These are phyloP conservation scores for Poecilia gillii DNA, from an alignment of 2,797 vertebrate species.

Conservation along the genomic window DNA sequence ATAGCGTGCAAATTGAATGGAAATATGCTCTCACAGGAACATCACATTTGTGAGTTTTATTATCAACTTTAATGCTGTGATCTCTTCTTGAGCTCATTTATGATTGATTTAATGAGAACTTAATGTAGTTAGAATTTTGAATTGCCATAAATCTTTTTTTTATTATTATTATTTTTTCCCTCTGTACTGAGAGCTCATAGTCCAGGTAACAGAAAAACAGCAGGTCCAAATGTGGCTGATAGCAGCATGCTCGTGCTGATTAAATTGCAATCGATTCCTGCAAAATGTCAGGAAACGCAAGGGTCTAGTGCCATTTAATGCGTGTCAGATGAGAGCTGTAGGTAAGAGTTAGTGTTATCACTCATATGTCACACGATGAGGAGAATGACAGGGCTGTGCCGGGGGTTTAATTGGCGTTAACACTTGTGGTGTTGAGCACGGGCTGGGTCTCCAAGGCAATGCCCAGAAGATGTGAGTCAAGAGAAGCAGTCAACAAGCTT, in stretches of 20 bases:
- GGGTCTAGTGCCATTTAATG: conserved; percentile 79
- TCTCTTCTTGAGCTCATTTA: conserved; percentile 38
- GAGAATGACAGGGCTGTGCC: conserved; percentile 73
- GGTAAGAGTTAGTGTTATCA: conserved; percentile 77
- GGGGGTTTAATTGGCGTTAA: conserved; percentile 79
- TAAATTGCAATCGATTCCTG: conserved; percentile 81
- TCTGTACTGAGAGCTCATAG: conserved; percentile 5
- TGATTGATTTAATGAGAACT: conserved; percentile 47
- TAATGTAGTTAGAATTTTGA: conserved; percentile 45
- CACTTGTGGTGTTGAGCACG: conserved; percentile 54
- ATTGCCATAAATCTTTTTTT: conserved; percentile 30
- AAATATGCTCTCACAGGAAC: conserved; percentile 67
- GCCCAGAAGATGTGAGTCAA: conserved; percentile 71
- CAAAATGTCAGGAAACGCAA: conserved; percentile 81
- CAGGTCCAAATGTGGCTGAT: conserved; percentile 67
- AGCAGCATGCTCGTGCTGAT: conserved; percentile 72
- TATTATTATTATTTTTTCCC: neutral
- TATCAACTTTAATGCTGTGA: conserved; percentile 54
- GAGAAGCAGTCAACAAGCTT: conserved; percentile 66
- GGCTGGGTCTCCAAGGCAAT: conserved; percentile 66
- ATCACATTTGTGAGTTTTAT: conserved; percentile 68
- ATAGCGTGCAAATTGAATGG: conserved; percentile 70
- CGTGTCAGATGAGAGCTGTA: conserved; percentile 73
- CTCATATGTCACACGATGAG: conserved; percentile 75
- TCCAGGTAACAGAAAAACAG: conserved; percentile 65